Percentiles rank a stretch among this genome's conserved stretches.
These are phyloP conservation scores for Heteromyza rotundicornis DNA, from an alignment of 2,888 invertebrate genomes.

Conservation along the genomic window DNA sequence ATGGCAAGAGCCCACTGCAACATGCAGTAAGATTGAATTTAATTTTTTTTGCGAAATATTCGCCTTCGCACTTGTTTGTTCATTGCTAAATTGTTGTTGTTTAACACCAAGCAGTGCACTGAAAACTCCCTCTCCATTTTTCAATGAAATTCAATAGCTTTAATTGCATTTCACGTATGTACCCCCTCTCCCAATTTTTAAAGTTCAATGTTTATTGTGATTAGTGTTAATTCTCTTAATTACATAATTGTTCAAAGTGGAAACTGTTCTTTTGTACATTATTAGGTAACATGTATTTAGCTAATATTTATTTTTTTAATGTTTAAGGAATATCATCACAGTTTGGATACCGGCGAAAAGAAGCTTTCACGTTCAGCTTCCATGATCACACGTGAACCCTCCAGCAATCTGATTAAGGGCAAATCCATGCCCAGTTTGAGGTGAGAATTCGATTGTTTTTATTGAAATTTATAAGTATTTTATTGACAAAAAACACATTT, in stretches of 20 bases:
- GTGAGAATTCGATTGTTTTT: constrained; percentile 69
- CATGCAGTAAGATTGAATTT: constrained; percentile 68
- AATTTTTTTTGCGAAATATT: constrained; percentile 27
- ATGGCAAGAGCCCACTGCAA: constrained; percentile 68
- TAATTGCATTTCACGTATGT: too few species aligned
- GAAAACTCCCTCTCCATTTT: not conserved
- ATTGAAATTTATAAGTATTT: too few species aligned
- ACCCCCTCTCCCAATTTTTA: not conserved
- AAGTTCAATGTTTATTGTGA: not conserved
- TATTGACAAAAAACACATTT: too few species aligned
- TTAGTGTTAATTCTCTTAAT: not conserved
- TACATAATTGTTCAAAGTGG: not conserved
- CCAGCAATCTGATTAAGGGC: constrained; percentile 84
- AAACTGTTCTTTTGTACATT: not conserved
- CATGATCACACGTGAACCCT: constrained; percentile 69
- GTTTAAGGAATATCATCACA: constrained; percentile 79
- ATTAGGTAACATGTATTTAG: too few species aligned
- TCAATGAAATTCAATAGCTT: too few species aligned
- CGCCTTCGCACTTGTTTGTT: constrained; percentile 2
- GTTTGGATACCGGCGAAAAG: constrained; percentile 80
- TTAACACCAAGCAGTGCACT: constrained; percentile 11
- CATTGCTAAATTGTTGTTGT: constrained; percentile 6
- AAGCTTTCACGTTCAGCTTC: constrained; percentile 76
- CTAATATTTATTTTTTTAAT: constrained; percentile 13
- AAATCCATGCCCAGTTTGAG: constrained; percentile 97